phyloP scores from a whole-genome alignment of 2,888 invertebrate genomes.

The Liopterus haemorrhoidalis region DNA sequence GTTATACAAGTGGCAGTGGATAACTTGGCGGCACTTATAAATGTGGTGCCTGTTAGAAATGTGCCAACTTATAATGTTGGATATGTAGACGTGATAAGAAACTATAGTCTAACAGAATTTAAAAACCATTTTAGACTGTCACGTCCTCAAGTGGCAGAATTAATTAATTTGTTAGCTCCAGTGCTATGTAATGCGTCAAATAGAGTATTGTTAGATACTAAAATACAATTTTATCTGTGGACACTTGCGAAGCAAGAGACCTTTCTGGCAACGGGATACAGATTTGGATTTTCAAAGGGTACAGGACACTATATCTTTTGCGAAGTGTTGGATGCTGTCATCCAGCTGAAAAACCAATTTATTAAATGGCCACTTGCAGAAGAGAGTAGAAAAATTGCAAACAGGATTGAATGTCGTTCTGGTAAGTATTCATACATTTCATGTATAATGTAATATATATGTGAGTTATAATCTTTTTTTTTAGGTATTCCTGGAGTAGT shows the following conservation, averaged over 20 bases:
- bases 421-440: neutral
- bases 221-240: constrained; percentile 3
- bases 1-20: neutral
- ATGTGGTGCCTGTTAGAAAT: neutral
- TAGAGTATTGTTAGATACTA: neutral
- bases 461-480: constrained; percentile 1
- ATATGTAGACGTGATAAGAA: neutral
- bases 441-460: neutral
- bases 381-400: neutral
- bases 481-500: constrained; percentile 7
- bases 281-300: constrained; percentile 5
- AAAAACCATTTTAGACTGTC: constrained; percentile 3
- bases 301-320: neutral
- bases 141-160: neutral
- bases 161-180: neutral
- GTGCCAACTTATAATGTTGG: neutral
- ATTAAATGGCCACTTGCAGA: constrained; percentile 2
- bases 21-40: neutral
- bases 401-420: neutral
- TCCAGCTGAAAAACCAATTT: neutral
- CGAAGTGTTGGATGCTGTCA: constrained; percentile 1
- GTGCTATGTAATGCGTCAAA: neutral
- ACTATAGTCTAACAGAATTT: constrained; percentile 4
- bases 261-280: neutral
- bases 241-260: neutral